Conservation (phyloP, 2,113 vertebrate species). For the Serilophus lunatus region DNA sequence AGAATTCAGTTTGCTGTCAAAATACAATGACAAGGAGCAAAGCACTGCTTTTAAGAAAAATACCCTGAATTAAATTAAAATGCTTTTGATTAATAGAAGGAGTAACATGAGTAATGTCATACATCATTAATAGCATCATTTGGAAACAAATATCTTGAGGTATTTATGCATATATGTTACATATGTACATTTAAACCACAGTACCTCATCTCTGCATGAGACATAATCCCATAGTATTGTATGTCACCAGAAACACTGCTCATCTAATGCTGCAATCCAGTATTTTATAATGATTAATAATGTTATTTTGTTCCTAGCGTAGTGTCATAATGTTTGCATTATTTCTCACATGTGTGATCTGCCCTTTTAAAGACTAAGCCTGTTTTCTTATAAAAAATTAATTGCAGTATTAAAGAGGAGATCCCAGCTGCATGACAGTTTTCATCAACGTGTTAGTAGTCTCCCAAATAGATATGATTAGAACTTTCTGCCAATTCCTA, state of each 20-base stretch:
- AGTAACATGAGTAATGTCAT: background rate
- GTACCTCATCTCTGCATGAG: background rate
- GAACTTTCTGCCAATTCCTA: background rate
- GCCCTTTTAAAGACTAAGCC: background rate
- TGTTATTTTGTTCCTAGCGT: constrained; percentile 48
- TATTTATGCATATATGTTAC: constrained; percentile 25
- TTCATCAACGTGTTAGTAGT: background rate
- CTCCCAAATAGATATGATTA: background rate
- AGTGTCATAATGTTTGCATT: constrained; percentile 52
- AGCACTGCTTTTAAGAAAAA: constrained; percentile 72
- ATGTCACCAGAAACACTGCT: constrained; percentile 21
- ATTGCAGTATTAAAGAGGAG: background rate
- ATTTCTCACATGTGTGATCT: constrained; percentile 30
- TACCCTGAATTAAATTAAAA: constrained; percentile 59
- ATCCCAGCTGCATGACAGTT: background rate
- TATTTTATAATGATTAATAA: constrained; percentile 66
- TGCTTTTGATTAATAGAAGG: constrained; percentile 53
- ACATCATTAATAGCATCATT: constrained; percentile 5
- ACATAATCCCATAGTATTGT: constrained; percentile 44
- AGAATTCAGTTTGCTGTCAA: constrained; percentile 81
- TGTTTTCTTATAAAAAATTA: background rate
- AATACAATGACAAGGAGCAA: constrained; percentile 77
- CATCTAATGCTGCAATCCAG: constrained; percentile 18
- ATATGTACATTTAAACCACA: constrained; percentile 8
- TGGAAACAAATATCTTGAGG: constrained; percentile 22